Evolutionary conservation across 1,140 invertebrate genomes (phyloP).

Genomic region (Chironomus striatipennis): DNA sequence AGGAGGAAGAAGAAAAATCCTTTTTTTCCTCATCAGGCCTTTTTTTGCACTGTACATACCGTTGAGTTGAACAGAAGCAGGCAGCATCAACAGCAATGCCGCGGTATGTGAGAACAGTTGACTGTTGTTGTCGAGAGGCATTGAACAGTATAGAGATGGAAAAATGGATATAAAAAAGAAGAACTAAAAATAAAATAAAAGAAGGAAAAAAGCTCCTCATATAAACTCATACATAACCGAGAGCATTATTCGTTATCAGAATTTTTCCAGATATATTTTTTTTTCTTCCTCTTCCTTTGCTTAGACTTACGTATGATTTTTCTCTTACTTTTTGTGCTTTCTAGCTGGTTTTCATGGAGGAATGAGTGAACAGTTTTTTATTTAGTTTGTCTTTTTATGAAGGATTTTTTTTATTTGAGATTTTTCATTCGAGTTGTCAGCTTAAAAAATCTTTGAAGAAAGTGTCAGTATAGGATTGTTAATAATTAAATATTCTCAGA

Average conservation of each 20-base stretch:
- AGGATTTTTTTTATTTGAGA: too few species aligned
- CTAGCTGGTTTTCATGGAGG: too few species aligned
- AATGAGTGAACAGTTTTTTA: background rate
- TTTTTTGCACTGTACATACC: background rate
- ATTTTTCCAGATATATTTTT: constrained; percentile 22
- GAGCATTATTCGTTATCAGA: constrained; percentile 23
- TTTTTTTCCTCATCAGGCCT: constrained; percentile 7
- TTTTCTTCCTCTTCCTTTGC: background rate
- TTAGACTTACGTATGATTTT: background rate
- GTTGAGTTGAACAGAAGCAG: background rate
- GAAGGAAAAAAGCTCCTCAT: constrained; percentile 6
- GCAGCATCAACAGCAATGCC: background rate
- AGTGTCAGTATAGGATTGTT: too few species aligned
- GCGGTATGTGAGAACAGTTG: background rate
- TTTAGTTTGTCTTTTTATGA: background rate
- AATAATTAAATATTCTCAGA: too few species aligned
- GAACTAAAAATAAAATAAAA: constrained; percentile 1
- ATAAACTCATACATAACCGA: background rate
- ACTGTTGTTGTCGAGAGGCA: background rate
- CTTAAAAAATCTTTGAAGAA: too few species aligned
- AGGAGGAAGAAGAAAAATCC: constrained; percentile 6
- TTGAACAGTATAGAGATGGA: background rate
- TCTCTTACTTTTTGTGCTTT: too few species aligned
- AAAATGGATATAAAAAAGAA: background rate
- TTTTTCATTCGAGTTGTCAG: too few species aligned